Evolutionary conservation across 2,888 invertebrate species (phyloP).

Genomic region (Synanthedon formicaeformis): DNA sequence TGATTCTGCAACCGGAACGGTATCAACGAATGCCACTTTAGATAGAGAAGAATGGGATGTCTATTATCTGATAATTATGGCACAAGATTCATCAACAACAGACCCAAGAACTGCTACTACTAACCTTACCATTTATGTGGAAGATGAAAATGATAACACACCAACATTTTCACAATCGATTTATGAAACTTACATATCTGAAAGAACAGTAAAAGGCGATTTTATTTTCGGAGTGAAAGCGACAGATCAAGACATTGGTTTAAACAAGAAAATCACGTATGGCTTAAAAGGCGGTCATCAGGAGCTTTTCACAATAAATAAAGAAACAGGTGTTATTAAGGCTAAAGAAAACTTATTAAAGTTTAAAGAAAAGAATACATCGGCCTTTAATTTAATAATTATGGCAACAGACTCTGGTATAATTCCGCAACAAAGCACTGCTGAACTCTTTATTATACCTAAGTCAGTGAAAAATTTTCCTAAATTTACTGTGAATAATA

Average conservation of each 20-base stretch:
- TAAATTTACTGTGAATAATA: conserved; percentile 76
- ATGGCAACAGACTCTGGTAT: conserved; percentile 85
- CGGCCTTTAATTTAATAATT: conserved; percentile 78
- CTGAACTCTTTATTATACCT: conserved; percentile 81
- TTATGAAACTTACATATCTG: conserved; percentile 86
- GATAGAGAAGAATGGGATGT: conserved; percentile 84
- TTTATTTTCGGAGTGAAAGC: conserved; percentile 94
- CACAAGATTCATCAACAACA: conserved; percentile 89
- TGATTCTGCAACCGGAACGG: conserved; percentile 81
- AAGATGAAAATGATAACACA: conserved; percentile 88
- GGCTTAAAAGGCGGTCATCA: conserved; percentile 82
- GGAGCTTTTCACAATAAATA: conserved; percentile 82
- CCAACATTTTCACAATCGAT: conserved; percentile 80
- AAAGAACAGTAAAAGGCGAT: conserved; percentile 81
- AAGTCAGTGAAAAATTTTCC: conserved; percentile 85
- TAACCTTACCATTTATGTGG: conserved; percentile 82
- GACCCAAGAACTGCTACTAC: conserved; percentile 86
- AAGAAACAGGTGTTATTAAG: conserved; percentile 88
- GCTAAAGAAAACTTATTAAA: conserved; percentile 76
- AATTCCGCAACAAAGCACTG: conserved; percentile 76
- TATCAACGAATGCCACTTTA: conserved; percentile 78
- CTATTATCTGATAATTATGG: conserved; percentile 87
- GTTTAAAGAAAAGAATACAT: conserved; percentile 53
- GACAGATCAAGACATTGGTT: conserved; percentile 83
- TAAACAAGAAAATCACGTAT: conserved; percentile 85